Evolutionary conservation across 2,888 invertebrate genomes (phyloP), one percentile per base, ranked within the genome.

Genomic region (Drosophila pseudotalamancana): DNA sequence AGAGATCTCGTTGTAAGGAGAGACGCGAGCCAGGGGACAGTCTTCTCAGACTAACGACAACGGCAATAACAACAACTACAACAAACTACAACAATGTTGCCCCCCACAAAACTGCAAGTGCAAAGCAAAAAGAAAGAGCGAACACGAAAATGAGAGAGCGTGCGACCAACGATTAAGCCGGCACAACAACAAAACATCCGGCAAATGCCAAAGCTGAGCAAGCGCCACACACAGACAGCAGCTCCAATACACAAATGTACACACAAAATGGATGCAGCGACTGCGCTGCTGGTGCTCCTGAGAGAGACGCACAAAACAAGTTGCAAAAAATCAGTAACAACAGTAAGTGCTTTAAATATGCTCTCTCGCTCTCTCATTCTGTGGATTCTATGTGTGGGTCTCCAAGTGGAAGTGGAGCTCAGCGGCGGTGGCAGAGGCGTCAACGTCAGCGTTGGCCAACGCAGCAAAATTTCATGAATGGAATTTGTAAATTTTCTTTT

Each of bases 401-500:
- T 67, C 65, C n/a, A n/a, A 56, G 48, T 63, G 63, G 31, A 69
- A 79, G 55, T 66, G 64, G 56, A 81, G 83, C 67, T 74, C 50
- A 45, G 18, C 45, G 31, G 14, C 21, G 23, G 34, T 34, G 49
- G 6, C 29, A 11, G 25, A 27, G 19, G 4, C 42, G 51, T 40
- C 49, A 23, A 39, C 66, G 63, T 27, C 40, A n/a, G 23, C 64
- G 68, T 62, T 61, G 59, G 54, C 59, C 64, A 72, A 86, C 85
- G 85, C 70, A 72, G 86, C 74, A 75, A 80, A 89, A 90, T 85
- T 81, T 84, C 89, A 90, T 90, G 90, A 90, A 90, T 90, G 91
- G 90, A 91, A 91, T 91, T 90, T 88, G 89, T 90, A 90, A 90
- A 87, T 90, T 89, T 89, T 88, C 76, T 84, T 88, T 88, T 87